Percentiles rank a stretch among this genome's conserved stretches.
These are phyloP conservation scores for Megastigmus dorsalis DNA, from an alignment of 2,888 invertebrate species.

Conservation along the genomic window DNA sequence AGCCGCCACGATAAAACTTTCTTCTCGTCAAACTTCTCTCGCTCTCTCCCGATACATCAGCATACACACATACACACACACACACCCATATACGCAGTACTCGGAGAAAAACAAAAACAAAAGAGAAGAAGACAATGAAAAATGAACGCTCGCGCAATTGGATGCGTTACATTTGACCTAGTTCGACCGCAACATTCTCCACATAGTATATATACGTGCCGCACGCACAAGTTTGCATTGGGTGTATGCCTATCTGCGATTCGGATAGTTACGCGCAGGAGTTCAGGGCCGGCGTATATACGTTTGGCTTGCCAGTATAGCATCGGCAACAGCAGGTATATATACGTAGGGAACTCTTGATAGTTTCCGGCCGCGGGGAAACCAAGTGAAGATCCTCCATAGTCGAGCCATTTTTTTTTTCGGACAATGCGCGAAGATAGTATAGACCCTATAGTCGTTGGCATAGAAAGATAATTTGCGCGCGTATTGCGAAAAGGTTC, in stretches of 20 bases:
- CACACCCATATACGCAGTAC: no score
- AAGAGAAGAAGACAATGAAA: neutral
- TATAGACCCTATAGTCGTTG: no score
- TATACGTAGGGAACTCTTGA: no score
- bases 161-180: constrained; percentile 30
- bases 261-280: neutral
- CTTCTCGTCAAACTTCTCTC: constrained; percentile 6
- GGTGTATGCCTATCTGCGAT: no score
- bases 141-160: neutral
- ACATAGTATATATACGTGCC: no score
- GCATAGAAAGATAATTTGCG: constrained; percentile 46
- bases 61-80: no score
- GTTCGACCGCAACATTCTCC: neutral
- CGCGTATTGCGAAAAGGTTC: neutral
- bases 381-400: constrained; percentile 61
- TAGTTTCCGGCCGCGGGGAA: constrained; percentile 59
- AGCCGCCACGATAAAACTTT: constrained; percentile 8
- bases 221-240: neutral
- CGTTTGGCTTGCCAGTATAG: no score
- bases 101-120: no score
- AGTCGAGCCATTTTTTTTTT: constrained; percentile 15
- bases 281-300: constrained; percentile 27
- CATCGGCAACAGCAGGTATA: no score
- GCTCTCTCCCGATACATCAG: no score
- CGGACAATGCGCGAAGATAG: constrained; percentile 42